Evolutionary conservation across 1,140 invertebrate genomes (phyloP), one percentile per base, ranked within the genome.

Genomic region (Sitobion miscanthi): DNA sequence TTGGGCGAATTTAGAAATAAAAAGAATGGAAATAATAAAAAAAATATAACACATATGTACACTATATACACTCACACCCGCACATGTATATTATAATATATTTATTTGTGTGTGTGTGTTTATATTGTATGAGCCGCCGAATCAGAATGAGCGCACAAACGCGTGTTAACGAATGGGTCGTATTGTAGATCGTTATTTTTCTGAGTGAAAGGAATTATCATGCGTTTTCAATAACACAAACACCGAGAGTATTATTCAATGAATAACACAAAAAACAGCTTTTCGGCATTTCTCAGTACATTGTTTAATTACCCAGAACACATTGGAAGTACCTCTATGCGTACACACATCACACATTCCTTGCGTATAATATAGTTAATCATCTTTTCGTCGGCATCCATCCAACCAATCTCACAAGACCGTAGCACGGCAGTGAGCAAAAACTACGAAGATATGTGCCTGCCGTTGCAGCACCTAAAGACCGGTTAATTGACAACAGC

Each of bases 1-100:
- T 93, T 93, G 91, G 91, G 91, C 91, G 91, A 93, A 93, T 93
- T 93, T 86, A 86, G 35, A 86, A 93, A 83, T 93, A 93, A 93
- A 86, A 93, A 92, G 91, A 92, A 92, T 92, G 91, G 47, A 92
- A 92, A 92, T 83, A 83, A 92, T 92, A 49, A 83, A 82, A 91
- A 85, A 85, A 85, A 85, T 77, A 86, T 77, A 93, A 93, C 49
- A 14, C 25, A 83, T 35, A 77, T 30, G n/a, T n/a, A 35, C 17
- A 77, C 57, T 42, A 42, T 42, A 62, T 20, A 90, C 89, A 47
- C 62, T 45, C 14, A 25, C 57, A 6, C 38, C 6, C 20, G 38
- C 49, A 30, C 35, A 21, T 82, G 20, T 91, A 82, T 17, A n/a
- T 69, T n/a, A n/a, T 62, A 30, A 9, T 30, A 30, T 62, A 62